Evolutionary conservation across 2,113 vertebrate species (phyloP).

Genomic region (Cyprinodon brontotheroides): DNA sequence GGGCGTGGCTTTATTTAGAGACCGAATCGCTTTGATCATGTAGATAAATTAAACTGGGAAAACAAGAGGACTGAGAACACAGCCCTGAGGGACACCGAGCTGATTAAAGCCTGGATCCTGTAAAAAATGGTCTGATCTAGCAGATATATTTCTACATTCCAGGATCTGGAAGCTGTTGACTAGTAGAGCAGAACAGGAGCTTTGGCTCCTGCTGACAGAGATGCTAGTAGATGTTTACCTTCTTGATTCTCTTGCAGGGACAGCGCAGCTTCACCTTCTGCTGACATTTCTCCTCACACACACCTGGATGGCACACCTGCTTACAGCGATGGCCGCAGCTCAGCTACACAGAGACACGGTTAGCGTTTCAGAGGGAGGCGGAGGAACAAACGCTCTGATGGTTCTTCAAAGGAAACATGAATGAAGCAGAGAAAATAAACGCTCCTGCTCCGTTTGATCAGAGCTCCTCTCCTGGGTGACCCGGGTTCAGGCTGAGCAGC

Average conservation of each 20-base stretch:
- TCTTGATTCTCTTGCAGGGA: conserved; percentile 93
- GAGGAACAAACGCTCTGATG: neutral
- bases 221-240: conserved; percentile 74
- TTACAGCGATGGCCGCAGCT: conserved; percentile 93
- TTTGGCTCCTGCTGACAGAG: no score
- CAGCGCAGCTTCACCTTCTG: conserved; percentile 94
- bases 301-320: conserved; percentile 87
- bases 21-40: no score
- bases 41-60: neutral
- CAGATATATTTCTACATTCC: no score
- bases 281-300: conserved; percentile 85
- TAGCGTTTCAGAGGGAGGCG: neutral
- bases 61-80: neutral
- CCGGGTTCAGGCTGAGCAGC: neutral
- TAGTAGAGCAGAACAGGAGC: no score
- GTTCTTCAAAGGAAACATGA: neutral
- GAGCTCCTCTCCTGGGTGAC: no score
- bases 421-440: neutral
- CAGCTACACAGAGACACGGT: conserved; percentile 74
- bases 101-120: neutral
- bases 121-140: no score
- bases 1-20: no score
- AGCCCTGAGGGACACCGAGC: neutral
- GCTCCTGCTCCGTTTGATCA: neutral
- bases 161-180: no score